Evolutionary conservation across 1,140 invertebrate species (phyloP), one percentile per base, ranked within the genome.

Genomic region (Drosophila punjabiensis): DNA sequence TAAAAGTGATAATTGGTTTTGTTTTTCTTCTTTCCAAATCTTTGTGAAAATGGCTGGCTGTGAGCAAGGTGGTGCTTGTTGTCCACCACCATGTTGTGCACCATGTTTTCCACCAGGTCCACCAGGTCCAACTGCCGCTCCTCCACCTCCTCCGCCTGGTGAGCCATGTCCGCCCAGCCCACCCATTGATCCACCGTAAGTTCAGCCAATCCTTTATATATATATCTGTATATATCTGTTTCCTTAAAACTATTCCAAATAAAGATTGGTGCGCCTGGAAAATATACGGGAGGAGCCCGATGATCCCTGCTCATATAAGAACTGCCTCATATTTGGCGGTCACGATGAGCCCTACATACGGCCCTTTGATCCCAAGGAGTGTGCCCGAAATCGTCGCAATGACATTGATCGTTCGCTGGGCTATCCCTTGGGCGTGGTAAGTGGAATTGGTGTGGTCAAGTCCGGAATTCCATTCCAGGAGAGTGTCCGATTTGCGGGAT

Each of bases 301-400:
- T 14, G 52, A 80, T 69, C 82, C 82, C 9, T 90, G 86, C 32
- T 86, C 79, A 3, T 70, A 56, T 2, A 60, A 75, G n/a, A 79
- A 68, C 30, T 89, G 86, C 14, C 43, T 60, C 5, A 80, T 80
- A 13, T 89, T 60, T 35, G 86, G 86, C 9, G 45, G 37, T 3
- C 79, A 82, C 16, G 86, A 89, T 71, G 86, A 80, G 20, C 86
- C 86, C 35, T 89, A 86, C 20, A 5, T 24, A 0, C 52, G 41
- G 2, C 68, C 82, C 5, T 77, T 82, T 10, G 86, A 89, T 77
- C 58, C 68, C 14, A 90, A 69, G 55, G 71, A 67, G 5, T 89
- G 86, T 30, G 20, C 39, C 5, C 52, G 35, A 1, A 59, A 10
- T 39, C 55, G 78, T 11, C 78, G 82, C 4, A 20, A 35, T 0